Base-by-base conservation (phyloP, 2,113 vertebrate species). In the Pithys albifrons region DNA sequence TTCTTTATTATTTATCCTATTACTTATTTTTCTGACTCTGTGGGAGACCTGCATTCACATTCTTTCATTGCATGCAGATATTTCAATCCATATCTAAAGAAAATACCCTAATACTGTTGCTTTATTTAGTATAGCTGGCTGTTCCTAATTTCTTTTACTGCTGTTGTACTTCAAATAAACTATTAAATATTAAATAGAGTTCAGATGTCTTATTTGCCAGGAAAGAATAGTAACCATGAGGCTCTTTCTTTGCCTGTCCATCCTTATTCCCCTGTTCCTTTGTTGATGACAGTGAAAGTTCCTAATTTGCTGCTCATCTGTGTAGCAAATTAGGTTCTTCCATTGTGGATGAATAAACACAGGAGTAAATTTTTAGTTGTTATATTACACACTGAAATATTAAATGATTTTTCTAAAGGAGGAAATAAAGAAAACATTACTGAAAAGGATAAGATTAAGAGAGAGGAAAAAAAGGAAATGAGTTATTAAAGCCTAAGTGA, bases 161-260 rank as follows among this genome's bases (percentile, higher is more conserved):
- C 23, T 92, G 33, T 49, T 88, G 43, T 67, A 64, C 31, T 85
- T 76, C 1, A 8, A 83, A 85, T 73, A 73, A 93, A 70, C 41
- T 46, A 62, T 87, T 78, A 86, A 91, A 76, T 92, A 86, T 82
- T 95, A 64, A 91, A 51, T 29, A 88, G 71, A 66, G 41, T 66
- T 91, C 75, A 90, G 15, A 48, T 85, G 14, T 80, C 49, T 76
- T 90, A 80, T 41, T 37, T 90, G 7, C 41, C 7, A 17, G 41
- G 49, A 65, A 95, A 83, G 31, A 88, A 88, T 19, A 79, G 28
- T 37, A 88, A 83, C 41, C 12, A 57, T 69, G 51, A 58, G 4
- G 19, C 14, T 43, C 24, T 62, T 77, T 81, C 37, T 93, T n/a
- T 80, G 6, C 37, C 73, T 49, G 8, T 85, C 33, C 73, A 35